Base-by-base conservation (phyloP, 2,113 vertebrate genomes). In the Rhinichthys klamathensis region DNA sequence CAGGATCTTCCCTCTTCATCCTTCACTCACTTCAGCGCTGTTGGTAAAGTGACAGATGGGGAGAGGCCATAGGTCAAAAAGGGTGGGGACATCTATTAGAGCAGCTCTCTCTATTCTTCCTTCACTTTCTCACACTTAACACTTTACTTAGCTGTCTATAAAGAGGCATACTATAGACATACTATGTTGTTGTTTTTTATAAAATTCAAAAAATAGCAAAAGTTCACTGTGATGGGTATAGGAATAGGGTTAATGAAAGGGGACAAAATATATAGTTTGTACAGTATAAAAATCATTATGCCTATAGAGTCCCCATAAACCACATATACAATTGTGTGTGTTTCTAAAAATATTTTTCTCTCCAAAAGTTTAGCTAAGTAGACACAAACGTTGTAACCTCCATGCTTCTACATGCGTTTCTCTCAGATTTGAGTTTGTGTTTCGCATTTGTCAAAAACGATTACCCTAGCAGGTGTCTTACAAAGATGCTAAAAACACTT, bases 11-110 rank as follows among this genome's bases (percentile, higher is more conserved):
- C 65, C n/a, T 73, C 49, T 15, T 83, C 61, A 83, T 74, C 51
- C 35, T 70, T 83, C 73, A 60, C 35, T 46, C 61, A 32, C 63
- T 44, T 74, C 60, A 76, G 12, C 0, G 38, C 7, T 79, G 63
- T 9, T 84, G 67, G 12, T 38, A 21, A 4, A 56, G 49, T 82
- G 80, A 82, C 65, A 82, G 80, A 82, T 82, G 80, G 80, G 13
- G 5, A 72, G 23, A 82, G 80, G 65, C 21, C 80, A 82, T 21
- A 82, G 80, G 80, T 82, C 80, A 72, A 7, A 69, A 58, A 72
- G 32, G 80, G 49, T 49, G 32, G 49, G 49, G 65, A 58, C 12
- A 38, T 51, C 25, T 27, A 65, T 61, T 44, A 80, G 56, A 41
- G 54, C 12, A 38, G n/a, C 35, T 18, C 38, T 65, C 41, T 67